phyloP scores from a whole-genome alignment of 2,797 vertebrate species.

The Carapus acus region DNA sequence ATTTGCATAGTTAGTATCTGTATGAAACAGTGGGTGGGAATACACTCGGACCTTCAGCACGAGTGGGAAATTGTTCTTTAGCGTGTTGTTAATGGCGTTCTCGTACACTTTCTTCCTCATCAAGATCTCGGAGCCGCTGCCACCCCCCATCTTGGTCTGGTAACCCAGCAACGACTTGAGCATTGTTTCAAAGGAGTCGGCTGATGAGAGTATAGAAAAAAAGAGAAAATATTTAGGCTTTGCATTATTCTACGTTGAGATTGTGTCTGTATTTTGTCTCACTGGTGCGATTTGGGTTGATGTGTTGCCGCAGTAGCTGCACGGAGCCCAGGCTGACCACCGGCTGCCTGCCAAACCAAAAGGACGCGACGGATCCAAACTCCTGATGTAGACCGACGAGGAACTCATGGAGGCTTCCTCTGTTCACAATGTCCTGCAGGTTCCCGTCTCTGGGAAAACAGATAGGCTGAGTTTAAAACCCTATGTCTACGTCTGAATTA shows the following conservation, averaged over 20 bases:
- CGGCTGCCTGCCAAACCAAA: constrained; percentile 91
- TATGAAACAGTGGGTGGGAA: too few relatives aligned
- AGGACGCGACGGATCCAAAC: constrained; percentile 86
- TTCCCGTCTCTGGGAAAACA: constrained; percentile 84
- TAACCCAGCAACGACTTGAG: constrained; percentile 92
- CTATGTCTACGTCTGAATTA: not conserved
- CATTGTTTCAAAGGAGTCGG: constrained; percentile 94
- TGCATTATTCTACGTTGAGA: too few relatives aligned
- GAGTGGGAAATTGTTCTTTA: constrained; percentile 80
- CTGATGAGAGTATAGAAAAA: constrained; percentile 58
- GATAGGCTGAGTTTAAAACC: not conserved
- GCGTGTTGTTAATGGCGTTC: constrained; percentile 75
- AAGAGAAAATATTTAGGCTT: not conserved
- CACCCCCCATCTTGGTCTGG: constrained; percentile 74
- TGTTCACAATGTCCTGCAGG: constrained; percentile 87
- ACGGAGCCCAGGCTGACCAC: constrained; percentile 90
- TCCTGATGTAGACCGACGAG: constrained; percentile 85
- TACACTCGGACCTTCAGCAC: constrained; percentile 89
- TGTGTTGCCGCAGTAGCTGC: constrained; percentile 81
- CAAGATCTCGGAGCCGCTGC: constrained; percentile 71
- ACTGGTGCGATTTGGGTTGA: constrained; percentile 90
- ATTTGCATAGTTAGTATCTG: not conserved
- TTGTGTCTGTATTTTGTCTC: too few relatives aligned
- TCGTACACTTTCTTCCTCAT: constrained; percentile 85
- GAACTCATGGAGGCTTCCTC: constrained; percentile 89